Conservation (phyloP, 2,797 vertebrate genomes). For the Coregonus ussuriensis region DNA sequence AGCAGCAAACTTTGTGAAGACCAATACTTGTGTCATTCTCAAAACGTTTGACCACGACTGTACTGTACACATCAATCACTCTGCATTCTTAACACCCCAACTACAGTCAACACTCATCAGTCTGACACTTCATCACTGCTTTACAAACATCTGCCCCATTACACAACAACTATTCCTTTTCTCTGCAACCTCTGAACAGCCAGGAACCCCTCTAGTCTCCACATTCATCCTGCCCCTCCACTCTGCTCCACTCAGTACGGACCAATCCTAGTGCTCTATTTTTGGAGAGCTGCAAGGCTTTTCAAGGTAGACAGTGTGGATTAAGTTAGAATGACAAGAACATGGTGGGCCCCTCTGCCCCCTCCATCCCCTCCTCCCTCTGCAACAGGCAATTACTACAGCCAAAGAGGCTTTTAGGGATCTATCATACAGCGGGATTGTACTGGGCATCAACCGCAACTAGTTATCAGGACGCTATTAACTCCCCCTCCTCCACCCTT, state of each 20-base stretch:
- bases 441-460: constrained; percentile 18
- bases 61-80: no score
- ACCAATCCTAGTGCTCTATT: constrained; percentile 47
- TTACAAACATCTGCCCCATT: no score
- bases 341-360: constrained; percentile 32
- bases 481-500: constrained; percentile 6
- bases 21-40: no score
- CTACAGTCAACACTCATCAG: no score
- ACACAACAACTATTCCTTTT: no score
- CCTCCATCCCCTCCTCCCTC: neutral
- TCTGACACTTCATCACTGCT: no score
- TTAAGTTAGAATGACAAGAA: constrained; percentile 70
- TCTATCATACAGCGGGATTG: neutral
- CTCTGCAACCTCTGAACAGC: no score
- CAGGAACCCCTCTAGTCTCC: no score
- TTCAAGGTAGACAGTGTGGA: constrained; percentile 56
- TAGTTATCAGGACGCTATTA: constrained; percentile 47
- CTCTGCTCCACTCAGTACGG: neutral
- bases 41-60: no score
- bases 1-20: no score
- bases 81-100: no score
- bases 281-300: constrained; percentile 41
- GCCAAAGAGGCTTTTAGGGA: neutral
- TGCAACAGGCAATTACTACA: neutral
- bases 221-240: no score